These are phyloP conservation scores for Telmatherina bonti DNA, from an alignment of 2,797 vertebrate species.

Conservation along the genomic window DNA sequence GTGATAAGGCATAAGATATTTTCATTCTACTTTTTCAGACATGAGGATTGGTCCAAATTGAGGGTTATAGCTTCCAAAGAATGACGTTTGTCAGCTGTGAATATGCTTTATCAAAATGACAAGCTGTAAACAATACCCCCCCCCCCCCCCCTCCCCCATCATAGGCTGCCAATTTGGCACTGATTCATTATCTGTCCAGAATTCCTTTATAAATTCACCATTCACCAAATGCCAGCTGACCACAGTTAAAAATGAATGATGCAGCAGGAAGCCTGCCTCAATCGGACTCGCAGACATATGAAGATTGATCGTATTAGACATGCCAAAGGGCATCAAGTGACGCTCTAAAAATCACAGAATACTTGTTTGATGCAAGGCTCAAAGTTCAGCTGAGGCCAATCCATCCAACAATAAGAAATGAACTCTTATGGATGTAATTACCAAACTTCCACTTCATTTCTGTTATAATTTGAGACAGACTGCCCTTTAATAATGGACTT, in stretches of 20 bases:
- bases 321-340: constrained; percentile 45
- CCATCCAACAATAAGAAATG: constrained; percentile 38
- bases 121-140: neutral
- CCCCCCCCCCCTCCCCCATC: too few relatives aligned
- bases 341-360: constrained; percentile 44
- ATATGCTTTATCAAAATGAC: neutral
- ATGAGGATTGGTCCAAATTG: constrained; percentile 6
- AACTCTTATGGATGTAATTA: constrained; percentile 51
- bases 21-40: constrained; percentile 17
- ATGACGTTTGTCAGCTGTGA: constrained; percentile 25
- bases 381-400: constrained; percentile 43
- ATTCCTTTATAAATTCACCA: constrained; percentile 38
- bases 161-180: constrained; percentile 19
- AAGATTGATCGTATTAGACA: constrained; percentile 43
- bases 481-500: constrained; percentile 52
- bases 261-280: constrained; percentile 33
- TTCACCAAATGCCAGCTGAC: constrained; percentile 54
- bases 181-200: constrained; percentile 37
- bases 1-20: neutral
- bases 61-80: constrained; percentile 4
- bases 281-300: constrained; percentile 34
- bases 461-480: constrained; percentile 62
- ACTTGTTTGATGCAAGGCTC: constrained; percentile 40
- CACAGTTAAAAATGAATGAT: constrained; percentile 54
- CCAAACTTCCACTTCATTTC: constrained; percentile 58